Base-by-base conservation (phyloP, 2,888 invertebrate species). In the Dryobotodes eremita region DNA sequence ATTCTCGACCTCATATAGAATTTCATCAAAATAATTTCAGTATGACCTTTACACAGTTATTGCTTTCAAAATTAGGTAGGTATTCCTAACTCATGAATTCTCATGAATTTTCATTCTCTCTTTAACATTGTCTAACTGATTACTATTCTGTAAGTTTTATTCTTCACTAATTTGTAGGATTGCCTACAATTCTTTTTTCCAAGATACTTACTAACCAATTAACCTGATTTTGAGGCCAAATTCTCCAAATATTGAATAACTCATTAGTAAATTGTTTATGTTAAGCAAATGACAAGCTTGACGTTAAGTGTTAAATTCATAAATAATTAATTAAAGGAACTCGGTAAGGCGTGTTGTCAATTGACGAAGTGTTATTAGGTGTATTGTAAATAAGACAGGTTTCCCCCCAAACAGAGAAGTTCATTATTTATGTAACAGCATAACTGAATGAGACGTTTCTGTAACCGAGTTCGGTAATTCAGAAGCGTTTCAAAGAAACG, bases 261-360 rank as follows among this genome's bases (percentile, higher is more conserved):
- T 71, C 73, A 74, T 73, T 74, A 72, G 59, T 31, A 48, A 77
- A 77, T 70, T 65, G 48, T 48, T 72, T 46, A 46, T 13, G 57
- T 53, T 69, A 20, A 64, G 57, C 74, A 23, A 71, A 71, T 65
- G 64, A 68, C 50, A 64, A 64, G 66, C n/a, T 70, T 61, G 17
- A 71, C 26, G n/a, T n/a, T n/a, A n/a, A n/a, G n/a, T n/a, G n/a
- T 71, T 77, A 61, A 61, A 70, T 80, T 77, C 13, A 26, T 77
- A 81, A 76, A 77, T 82, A 68, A 77, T 81, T 82, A 68, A 77
- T 81, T 77, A 57, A 53, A 36, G 61, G 46, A 36, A 69, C 23
- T 53, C 69, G 69, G 46, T 77, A 6, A 76, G 66, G 55, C 31
- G 31, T 57, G 48, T 6, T 77, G 50, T 68, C 36, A 77, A 81